A percentile compares a stretch with the other conserved stretches of the same genome.
These are phyloP conservation scores for Cyprinodon brontotheroides DNA, from an alignment of 2,113 vertebrate species.

Conservation along the genomic window DNA sequence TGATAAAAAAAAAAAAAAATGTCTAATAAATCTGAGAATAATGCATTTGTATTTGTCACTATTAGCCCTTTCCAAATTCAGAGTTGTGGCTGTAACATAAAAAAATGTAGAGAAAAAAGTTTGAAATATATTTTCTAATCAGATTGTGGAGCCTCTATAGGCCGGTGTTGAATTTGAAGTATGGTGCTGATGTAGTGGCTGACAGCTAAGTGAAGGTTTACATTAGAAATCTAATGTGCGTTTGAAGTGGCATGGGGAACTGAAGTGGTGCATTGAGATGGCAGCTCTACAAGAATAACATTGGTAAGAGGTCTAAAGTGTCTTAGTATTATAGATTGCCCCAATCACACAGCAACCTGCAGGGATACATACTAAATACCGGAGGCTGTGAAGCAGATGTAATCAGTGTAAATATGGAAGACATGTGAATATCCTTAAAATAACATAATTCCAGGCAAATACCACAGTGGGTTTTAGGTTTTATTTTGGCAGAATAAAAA, in stretches of 20 bases:
- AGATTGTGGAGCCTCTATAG: not conserved
- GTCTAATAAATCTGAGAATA: no score
- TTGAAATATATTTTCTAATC: not conserved
- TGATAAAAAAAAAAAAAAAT: no score
- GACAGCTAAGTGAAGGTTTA: not conserved
- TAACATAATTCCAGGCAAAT: constrained; percentile 36
- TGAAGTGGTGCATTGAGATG: constrained; percentile 8
- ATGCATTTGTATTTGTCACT: no score
- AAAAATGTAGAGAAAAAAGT: not conserved
- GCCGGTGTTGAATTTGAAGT: not conserved
- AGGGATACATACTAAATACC: constrained; percentile 30
- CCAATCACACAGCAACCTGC: constrained; percentile 41
- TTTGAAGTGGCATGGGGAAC: not conserved
- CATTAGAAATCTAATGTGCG: not conserved
- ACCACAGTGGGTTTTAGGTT: not conserved
- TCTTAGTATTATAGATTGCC: constrained; percentile 37
- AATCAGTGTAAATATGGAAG: constrained; percentile 21
- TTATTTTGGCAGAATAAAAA: not conserved
- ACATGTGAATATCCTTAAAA: constrained; percentile 30
- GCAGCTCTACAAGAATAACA: constrained; percentile 25
- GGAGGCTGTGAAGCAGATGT: constrained; percentile 35
- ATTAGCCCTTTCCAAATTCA: no score
- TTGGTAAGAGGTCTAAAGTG: constrained; percentile 15
- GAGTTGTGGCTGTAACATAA: not conserved
- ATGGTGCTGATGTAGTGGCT: not conserved